Conservation (phyloP, 2,113 vertebrate species). For the Trogon melanurus region DNA sequence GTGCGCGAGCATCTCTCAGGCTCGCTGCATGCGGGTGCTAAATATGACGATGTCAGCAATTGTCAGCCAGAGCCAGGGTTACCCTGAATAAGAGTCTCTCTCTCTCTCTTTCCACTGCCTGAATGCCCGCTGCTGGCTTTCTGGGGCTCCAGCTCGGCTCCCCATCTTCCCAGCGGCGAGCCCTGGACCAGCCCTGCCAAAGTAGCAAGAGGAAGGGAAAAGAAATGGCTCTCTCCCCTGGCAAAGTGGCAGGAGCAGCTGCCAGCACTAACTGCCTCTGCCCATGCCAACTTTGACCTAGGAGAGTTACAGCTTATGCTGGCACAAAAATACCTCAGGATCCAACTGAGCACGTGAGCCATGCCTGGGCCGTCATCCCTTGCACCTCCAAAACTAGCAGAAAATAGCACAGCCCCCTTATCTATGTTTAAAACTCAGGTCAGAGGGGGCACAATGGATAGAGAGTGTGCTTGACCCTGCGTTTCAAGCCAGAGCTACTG, state of each 20-base stretch:
- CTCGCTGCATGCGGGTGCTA: constrained; percentile 69
- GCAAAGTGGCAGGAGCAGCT: constrained; percentile 27
- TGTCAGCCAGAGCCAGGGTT: constrained; percentile 61
- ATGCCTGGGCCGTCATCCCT: neutral
- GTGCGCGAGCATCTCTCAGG: constrained; percentile 28
- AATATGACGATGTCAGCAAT: constrained; percentile 71
- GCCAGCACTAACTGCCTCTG: constrained; percentile 26
- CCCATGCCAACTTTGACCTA: constrained; percentile 38
- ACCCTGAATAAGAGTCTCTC: constrained; percentile 54
- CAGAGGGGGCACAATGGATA: neutral
- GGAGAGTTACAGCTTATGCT: neutral
- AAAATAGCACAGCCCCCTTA: neutral
- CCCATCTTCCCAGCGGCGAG: neutral
- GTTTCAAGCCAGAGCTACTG: neutral
- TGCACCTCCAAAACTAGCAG: neutral
- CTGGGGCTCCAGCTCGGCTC: neutral
- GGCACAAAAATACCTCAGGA: neutral
- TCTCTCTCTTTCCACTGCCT: constrained; percentile 18
- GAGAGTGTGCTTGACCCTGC: neutral
- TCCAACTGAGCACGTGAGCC: neutral
- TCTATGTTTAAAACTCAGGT: neutral
- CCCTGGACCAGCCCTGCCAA: neutral
- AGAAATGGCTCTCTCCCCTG: constrained; percentile 11
- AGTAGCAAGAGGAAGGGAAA: constrained; percentile 20
- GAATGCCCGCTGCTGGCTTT: neutral